Conservation (phyloP, 2,113 vertebrate species). For the Otis tarda region DNA sequence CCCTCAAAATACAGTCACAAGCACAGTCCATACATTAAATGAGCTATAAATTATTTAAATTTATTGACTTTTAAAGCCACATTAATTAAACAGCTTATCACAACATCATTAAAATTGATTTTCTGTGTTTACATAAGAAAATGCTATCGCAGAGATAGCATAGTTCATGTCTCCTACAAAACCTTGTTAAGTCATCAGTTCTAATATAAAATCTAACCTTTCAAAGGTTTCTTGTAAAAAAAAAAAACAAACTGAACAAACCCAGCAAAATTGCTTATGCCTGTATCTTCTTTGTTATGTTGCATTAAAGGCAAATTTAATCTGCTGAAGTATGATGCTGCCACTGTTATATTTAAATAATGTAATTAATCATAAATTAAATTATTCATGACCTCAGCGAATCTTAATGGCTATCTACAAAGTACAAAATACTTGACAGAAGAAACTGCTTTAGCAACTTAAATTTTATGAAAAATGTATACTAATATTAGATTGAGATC, state of each 20-base stretch:
- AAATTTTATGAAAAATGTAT: slow-evolving; percentile 10
- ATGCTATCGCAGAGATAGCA: background rate
- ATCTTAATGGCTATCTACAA: slow-evolving; percentile 19
- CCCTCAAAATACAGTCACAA: slow-evolving; percentile 4
- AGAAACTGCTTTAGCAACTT: slow-evolving; percentile 41
- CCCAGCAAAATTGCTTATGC: slow-evolving; percentile 45
- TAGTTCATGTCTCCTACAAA: background rate
- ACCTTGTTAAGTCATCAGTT: slow-evolving; percentile 64
- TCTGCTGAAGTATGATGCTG: slow-evolving; percentile 29
- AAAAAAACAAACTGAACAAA: background rate
- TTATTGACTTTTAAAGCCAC: slow-evolving; percentile 43
- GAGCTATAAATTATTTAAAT: slow-evolving; percentile 57
- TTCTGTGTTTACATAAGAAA: slow-evolving; percentile 34
- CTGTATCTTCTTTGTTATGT: slow-evolving; percentile 37
- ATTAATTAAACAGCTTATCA: slow-evolving; percentile 62
- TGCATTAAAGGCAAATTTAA: slow-evolving; percentile 60
- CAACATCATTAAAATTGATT: slow-evolving; percentile 57
- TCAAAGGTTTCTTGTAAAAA: slow-evolving; percentile 3
- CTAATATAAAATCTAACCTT: slow-evolving; percentile 61
- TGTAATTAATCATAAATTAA: slow-evolving; percentile 68
- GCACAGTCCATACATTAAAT: background rate
- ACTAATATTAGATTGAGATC: background rate
- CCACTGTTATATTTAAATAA: slow-evolving; percentile 33
- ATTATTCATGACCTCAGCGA: slow-evolving; percentile 53
- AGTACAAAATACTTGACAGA: slow-evolving; percentile 37